Evolutionary conservation across 23 tunicate genomes (phyloP).

Genomic region (Clavelina lepadiformis): DNA sequence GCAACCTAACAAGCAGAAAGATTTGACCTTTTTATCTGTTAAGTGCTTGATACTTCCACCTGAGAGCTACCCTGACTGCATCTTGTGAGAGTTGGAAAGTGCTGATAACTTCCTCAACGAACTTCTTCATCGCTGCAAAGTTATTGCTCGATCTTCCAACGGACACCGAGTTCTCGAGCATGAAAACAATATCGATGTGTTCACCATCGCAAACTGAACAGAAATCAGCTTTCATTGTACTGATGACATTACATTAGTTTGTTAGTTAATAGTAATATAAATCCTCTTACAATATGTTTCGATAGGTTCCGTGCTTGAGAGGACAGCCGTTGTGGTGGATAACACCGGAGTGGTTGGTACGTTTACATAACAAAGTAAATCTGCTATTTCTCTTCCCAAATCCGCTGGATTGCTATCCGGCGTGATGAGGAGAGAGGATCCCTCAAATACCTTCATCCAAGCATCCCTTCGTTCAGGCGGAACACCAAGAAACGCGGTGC

Average conservation of each 20-base stretch:
- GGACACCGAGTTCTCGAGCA: background rate
- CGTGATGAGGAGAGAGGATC: slow-evolving; percentile 5
- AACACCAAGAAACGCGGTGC: slow-evolving; percentile 1
- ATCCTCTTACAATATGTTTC: too few relatives aligned
- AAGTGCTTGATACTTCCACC: background rate
- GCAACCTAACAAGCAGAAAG: slow-evolving; percentile 1
- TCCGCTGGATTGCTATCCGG: slow-evolving; percentile 1
- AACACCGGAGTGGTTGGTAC: slow-evolving; percentile 3
- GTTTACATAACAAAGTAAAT: slow-evolving; percentile 36
- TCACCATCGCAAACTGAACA: background rate
- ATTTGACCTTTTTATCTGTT: background rate
- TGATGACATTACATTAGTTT: too few relatives aligned
- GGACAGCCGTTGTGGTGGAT: too few relatives aligned
- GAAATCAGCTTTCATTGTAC: background rate
- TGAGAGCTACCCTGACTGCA: background rate
- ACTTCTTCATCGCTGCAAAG: background rate
- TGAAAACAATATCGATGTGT: background rate
- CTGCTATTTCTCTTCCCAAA: slow-evolving; percentile 31
- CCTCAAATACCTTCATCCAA: slow-evolving; percentile 6
- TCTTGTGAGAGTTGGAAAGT: background rate
- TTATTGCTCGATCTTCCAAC: background rate
- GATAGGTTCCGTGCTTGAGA: too few relatives aligned
- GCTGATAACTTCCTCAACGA: background rate
- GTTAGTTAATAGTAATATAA: too few relatives aligned
- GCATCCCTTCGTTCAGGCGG: background rate